Base-by-base conservation (phyloP, 2,888 invertebrate genomes). In the Macrophya annulata region DNA sequence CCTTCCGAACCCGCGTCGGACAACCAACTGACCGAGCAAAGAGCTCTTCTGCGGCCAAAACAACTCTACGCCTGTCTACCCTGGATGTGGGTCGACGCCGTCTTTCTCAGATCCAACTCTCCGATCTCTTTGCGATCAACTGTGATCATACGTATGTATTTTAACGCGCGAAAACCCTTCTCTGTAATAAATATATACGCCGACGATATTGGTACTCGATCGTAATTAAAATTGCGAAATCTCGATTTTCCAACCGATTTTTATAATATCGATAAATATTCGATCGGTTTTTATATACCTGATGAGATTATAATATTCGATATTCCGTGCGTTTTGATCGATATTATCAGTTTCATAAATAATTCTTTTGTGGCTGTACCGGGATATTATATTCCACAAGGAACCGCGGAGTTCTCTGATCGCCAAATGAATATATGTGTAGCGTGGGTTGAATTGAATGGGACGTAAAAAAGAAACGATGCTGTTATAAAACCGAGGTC, bases 1-100 rank as follows among this genome's bases (percentile, higher is more conserved):
- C 87, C 88, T 77, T 87, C 85, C 79, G 85, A 81, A 85, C 77
- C 40, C 81, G 81, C 85, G 85, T 71, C 81, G 25, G n/a, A 85
- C 79, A 82, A 71, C 81, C 51, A 71, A 77, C 85, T 85, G 85
- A 71, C 81, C 83, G 83, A 83, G 71, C 83, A 21, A 59, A 25
- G 59, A 51, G 17, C 48, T 65, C 48, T 48, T 71, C 85, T 82
- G 21, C 62, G 71, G 81, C 85, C 85, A 85, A 85, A 85, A 85
- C 85, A 71, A 83, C 83, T 85, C 81, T 79, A 65, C 55, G 72
- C 48, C 43, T 65, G 81, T 59, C 77, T 79, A 62, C 85, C 45
- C 43, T 77, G 77, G 77, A 85, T 85, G 85, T 85, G 85, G 85
- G 85, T 85, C 85, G 85, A 59, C 40, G 81, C 81, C 59, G 81